Evolutionary conservation across 2,888 invertebrate genomes (phyloP).

Genomic region (Macrosoma leucophasiata): DNA sequence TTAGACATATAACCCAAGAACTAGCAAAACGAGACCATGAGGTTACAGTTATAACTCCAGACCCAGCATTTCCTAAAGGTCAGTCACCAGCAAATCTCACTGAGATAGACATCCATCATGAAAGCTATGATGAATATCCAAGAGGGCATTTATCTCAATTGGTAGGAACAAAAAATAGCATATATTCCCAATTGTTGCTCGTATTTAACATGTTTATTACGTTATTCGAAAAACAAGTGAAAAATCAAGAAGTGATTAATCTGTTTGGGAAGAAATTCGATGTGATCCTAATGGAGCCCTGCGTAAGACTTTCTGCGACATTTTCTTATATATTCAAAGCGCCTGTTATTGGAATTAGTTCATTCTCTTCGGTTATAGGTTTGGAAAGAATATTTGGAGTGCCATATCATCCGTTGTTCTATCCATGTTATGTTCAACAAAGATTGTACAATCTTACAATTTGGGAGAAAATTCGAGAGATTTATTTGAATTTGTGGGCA

Average conservation of each 20-base stretch:
- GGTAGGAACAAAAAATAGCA: conserved; percentile 6
- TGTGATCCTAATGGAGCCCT: conserved; percentile 21
- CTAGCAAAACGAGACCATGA: conserved; percentile 60
- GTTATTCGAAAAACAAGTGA: conserved; percentile 25
- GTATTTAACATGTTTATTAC: not conserved
- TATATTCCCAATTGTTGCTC: conserved; percentile 11
- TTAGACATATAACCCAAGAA: conserved; percentile 45
- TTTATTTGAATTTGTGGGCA: conserved; percentile 10
- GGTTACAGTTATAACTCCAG: conserved; percentile 50
- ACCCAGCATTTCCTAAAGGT: conserved; percentile 43
- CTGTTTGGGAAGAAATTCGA: conserved; percentile 24
- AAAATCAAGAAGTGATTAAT: conserved; percentile 23
- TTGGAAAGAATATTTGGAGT: too few species aligned
- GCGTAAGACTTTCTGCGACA: conserved; percentile 10
- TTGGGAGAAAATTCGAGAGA: conserved; percentile 24
- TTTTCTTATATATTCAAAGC: conserved; percentile 24
- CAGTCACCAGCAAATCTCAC: conserved; percentile 41
- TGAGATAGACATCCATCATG: conserved; percentile 45
- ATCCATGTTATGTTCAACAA: conserved; percentile 16
- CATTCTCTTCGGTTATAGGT: too few species aligned
- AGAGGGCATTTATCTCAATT: not conserved
- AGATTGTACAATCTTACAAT: conserved; percentile 22
- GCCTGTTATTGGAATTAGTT: too few species aligned
- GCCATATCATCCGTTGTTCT: conserved; percentile 20
- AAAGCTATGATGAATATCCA: conserved; percentile 32